Conservation (phyloP, 2,797 vertebrate genomes). For the Spinus pinus region DNA sequence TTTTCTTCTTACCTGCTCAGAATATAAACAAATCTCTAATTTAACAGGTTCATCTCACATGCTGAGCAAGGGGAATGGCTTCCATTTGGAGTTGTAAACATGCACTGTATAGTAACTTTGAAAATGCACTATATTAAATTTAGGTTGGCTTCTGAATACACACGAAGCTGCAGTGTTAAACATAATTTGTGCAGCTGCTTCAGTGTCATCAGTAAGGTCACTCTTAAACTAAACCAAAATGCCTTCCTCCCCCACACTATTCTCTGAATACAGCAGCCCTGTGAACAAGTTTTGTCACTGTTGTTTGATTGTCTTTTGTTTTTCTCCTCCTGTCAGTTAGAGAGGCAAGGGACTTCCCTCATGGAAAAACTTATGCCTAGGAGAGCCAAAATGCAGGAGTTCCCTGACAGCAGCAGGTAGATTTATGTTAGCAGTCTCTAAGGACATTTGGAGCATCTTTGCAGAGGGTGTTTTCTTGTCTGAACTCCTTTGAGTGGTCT, state of each 20-base stretch:
- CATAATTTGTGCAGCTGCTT: neutral
- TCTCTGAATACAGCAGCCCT: neutral
- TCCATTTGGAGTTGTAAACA: constrained; percentile 29
- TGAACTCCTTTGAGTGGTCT: neutral
- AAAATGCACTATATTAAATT: constrained; percentile 5
- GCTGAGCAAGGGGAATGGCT: constrained; percentile 12
- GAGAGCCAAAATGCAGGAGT: neutral
- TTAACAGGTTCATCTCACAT: neutral
- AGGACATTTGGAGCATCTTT: neutral
- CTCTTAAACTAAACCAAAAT: neutral
- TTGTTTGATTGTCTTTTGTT: neutral
- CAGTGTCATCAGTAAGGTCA: neutral
- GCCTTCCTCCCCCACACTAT: accelerated
- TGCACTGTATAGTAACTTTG: neutral
- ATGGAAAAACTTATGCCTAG: neutral
- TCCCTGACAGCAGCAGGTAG: neutral
- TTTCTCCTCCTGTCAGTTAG: neutral
- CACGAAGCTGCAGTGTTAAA: neutral
- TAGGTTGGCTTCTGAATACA: constrained; percentile 1
- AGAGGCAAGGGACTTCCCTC: neutral
- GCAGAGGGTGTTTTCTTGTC: neutral
- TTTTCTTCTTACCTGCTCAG: constrained; percentile 46
- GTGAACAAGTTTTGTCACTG: neutral
- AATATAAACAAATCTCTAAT: constrained; percentile 54
- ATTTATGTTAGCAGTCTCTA: neutral